Base-by-base conservation (phyloP, 1,140 invertebrate genomes). In the Littorina saxatilis region DNA sequence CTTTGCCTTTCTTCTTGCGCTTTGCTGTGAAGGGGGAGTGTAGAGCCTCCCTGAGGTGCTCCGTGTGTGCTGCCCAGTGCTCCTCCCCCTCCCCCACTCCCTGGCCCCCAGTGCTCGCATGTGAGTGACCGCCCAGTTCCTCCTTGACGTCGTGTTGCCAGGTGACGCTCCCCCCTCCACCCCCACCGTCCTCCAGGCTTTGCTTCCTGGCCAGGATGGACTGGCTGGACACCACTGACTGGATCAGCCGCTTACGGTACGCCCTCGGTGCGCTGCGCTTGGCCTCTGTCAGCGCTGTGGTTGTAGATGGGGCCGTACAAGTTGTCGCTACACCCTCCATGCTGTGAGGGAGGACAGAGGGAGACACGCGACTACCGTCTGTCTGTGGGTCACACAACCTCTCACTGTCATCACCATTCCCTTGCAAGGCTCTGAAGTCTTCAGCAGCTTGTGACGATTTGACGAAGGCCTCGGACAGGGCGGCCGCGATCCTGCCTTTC, bases 1-100 rank as follows among this genome's bases (percentile, higher is more conserved):
- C 37, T 79, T 80, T 82, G 43, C 80, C 52, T 72, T 82, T 80
- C 78, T 86, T 86, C 50, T 63, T 78, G 50, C 76, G 76, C 35
- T 78, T 78, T 23, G 76, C 58, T 47, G 50, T 76, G 35, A 37
- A 29, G 5, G 66, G 66, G 66, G 66, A 68, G 35, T 68, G 32
- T 2, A 68, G 66, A 0, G 66, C 39, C 35, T 68, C 66, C 35
- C 66, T 68, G 32, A 68, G 35, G 32, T 68, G 66, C 66, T 68
- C 66, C 35, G 15, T 39, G 13, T 27, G 32, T 39, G 13, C 66
- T 68, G 29, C 66, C 32, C 23, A 27, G 32, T 32, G 9, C 27
- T 68, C 32, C 66, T 68, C 35, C 39, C 66, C 43, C 43, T 47
- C 17, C 7, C n/a, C n/a, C n/a, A 17, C 17, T 47, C 17, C 7